These are phyloP conservation scores for Drosophila lini DNA, from an alignment of 1,140 invertebrate species.

Conservation along the genomic window DNA sequence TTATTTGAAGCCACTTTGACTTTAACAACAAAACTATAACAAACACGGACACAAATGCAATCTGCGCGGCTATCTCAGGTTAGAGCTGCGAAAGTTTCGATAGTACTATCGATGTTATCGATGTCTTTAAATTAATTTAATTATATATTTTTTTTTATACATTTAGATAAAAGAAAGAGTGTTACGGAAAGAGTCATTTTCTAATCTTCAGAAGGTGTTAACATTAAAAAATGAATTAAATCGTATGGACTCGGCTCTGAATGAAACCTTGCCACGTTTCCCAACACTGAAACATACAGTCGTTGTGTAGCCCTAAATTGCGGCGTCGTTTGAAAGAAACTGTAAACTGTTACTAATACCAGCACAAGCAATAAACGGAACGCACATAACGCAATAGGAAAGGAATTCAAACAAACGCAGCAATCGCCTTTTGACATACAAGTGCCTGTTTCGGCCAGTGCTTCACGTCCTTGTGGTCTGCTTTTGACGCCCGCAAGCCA, in stretches of 20 bases:
- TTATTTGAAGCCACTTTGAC: neutral
- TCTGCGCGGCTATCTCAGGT: slow-evolving; percentile 7
- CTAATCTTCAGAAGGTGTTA: no score
- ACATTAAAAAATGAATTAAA: no score
- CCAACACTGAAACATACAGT: slow-evolving; percentile 46
- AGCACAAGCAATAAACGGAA: slow-evolving; percentile 29
- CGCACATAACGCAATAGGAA: slow-evolving; percentile 50
- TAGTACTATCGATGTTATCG: neutral
- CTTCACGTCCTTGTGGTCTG: neutral
- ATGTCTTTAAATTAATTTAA: neutral
- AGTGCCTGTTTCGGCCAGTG: neutral
- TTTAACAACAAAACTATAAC: slow-evolving; percentile 5
- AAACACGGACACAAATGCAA: neutral
- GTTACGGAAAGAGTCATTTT: no score
- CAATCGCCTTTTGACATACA: neutral
- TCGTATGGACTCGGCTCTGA: no score
- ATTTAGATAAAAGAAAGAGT: no score
- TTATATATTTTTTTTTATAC: no score
- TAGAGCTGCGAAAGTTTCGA: neutral
- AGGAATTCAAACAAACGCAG: slow-evolving; percentile 30
- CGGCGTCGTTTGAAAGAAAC: slow-evolving; percentile 80
- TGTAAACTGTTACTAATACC: slow-evolving; percentile 77
- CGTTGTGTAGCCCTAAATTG: slow-evolving; percentile 56
- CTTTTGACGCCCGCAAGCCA: slow-evolving; percentile 9
- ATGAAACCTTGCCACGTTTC: neutral